Percentiles rank a stretch among this genome's conserved stretches.
phyloP scores from a whole-genome alignment of 2,888 invertebrate species.

The Blastobasis lacticolella region DNA sequence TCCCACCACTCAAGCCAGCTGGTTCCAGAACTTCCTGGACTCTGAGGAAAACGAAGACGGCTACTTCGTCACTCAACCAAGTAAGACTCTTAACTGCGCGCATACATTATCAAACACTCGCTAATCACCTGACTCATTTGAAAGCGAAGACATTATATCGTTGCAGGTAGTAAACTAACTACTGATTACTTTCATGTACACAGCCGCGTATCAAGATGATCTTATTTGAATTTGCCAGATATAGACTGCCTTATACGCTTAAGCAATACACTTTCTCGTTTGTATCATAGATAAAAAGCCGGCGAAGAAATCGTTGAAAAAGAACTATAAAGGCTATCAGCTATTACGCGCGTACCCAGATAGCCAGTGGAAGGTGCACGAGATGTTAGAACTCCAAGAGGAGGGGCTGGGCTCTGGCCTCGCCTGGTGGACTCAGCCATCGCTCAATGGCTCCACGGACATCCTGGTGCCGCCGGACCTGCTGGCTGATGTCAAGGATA shows the following conservation, averaged over 20 bases:
- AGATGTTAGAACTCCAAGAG: conserved; percentile 60
- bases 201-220: conserved; percentile 5
- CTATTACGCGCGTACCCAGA: conserved; percentile 61
- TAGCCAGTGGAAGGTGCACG: conserved; percentile 55
- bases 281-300: conserved; percentile 38
- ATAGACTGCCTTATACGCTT: background rate
- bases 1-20: conserved; percentile 37
- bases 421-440: conserved; percentile 68
- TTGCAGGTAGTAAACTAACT: background rate
- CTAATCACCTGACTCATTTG: conserved; percentile 7
- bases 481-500: conserved; percentile 72
- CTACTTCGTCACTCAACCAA: conserved; percentile 23
- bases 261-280: conserved; percentile 6
- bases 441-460: conserved; percentile 76
- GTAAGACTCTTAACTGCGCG: too few relatives aligned
- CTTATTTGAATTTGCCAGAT: conserved; percentile 4
- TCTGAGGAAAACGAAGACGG: conserved; percentile 51
- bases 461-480: conserved; percentile 82
- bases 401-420: conserved; percentile 64
- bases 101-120: conserved; percentile 8
- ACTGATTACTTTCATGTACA: conserved; percentile 28
- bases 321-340: conserved; percentile 73
- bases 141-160: conserved; percentile 18
- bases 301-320: conserved; percentile 52
- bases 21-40: conserved; percentile 59